These are phyloP conservation scores for Vollenhovia emeryi DNA, from an alignment of 1,140 invertebrate species.

Conservation along the genomic window DNA sequence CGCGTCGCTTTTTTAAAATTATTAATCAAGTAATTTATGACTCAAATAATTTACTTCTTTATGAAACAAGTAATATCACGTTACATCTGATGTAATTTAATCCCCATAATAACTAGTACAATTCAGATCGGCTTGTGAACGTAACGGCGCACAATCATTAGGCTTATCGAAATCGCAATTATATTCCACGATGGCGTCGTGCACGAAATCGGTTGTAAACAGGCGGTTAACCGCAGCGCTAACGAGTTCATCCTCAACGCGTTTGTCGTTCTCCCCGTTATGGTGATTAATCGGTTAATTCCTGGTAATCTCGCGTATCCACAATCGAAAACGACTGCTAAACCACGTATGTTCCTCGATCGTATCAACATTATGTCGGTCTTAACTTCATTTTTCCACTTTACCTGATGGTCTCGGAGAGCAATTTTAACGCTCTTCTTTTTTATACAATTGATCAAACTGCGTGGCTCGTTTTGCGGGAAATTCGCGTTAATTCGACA, in stretches of 20 bases:
- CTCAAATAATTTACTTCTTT: neutral
- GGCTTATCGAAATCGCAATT: slow-evolving; percentile 61
- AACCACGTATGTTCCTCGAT: neutral
- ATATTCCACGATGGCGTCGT: slow-evolving; percentile 15
- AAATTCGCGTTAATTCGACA: slow-evolving; percentile 3
- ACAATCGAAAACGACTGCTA: slow-evolving; percentile 43
- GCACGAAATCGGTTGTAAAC: slow-evolving; percentile 67
- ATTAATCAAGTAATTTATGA: too few species aligned
- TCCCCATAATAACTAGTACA: neutral
- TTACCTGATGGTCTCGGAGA: neutral
- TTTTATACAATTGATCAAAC: neutral
- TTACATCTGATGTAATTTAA: neutral
- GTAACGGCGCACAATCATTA: slow-evolving; percentile 54
- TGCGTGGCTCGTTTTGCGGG: neutral
- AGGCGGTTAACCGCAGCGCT: slow-evolving; percentile 69
- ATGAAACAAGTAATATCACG: neutral
- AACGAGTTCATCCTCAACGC: slow-evolving; percentile 68
- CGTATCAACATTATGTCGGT: neutral
- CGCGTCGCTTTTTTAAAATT: too few species aligned
- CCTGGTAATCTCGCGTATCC: slow-evolving; percentile 54
- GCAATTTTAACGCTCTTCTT: neutral
- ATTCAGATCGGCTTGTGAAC: slow-evolving; percentile 14
- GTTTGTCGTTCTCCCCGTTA: slow-evolving; percentile 53
- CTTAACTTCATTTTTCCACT: neutral
- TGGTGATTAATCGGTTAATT: slow-evolving; percentile 70